Conservation (phyloP, 2,888 invertebrate genomes). For the Athalia cordata region DNA sequence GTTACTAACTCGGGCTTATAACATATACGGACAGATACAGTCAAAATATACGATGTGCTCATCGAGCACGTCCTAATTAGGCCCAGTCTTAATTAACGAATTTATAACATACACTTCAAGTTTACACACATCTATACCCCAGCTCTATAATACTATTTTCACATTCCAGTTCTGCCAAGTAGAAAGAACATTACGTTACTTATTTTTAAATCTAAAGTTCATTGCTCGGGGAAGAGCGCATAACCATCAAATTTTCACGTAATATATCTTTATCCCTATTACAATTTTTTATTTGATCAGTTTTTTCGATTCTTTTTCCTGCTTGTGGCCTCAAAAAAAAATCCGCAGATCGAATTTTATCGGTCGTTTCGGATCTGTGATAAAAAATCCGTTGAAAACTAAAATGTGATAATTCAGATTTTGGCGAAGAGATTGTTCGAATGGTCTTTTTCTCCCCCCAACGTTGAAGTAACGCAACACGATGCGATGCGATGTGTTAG, state of each 20-base stretch:
- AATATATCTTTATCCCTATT: too few relatives aligned
- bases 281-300: background rate
- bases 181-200: background rate
- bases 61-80: constrained; percentile 15
- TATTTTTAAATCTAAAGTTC: too few relatives aligned
- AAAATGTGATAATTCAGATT: too few relatives aligned
- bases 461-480: background rate
- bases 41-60: constrained; percentile 27
- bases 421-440: background rate
- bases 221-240: too few relatives aligned
- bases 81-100: constrained; percentile 37
- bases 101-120: constrained; percentile 17
- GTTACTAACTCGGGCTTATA: too few relatives aligned
- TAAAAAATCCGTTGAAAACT: too few relatives aligned
- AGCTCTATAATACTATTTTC: background rate
- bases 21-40: background rate
- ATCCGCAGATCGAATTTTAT: too few relatives aligned
- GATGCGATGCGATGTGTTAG: background rate
- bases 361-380: too few relatives aligned
- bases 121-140: background rate
- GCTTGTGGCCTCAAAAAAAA: too few relatives aligned
- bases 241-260: too few relatives aligned
- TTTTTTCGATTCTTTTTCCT: background rate
- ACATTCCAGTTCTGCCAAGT: constrained; percentile 31
- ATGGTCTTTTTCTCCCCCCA: background rate